Base-by-base conservation (phyloP, 2,888 invertebrate genomes). In the Hedychridium roseum region DNA sequence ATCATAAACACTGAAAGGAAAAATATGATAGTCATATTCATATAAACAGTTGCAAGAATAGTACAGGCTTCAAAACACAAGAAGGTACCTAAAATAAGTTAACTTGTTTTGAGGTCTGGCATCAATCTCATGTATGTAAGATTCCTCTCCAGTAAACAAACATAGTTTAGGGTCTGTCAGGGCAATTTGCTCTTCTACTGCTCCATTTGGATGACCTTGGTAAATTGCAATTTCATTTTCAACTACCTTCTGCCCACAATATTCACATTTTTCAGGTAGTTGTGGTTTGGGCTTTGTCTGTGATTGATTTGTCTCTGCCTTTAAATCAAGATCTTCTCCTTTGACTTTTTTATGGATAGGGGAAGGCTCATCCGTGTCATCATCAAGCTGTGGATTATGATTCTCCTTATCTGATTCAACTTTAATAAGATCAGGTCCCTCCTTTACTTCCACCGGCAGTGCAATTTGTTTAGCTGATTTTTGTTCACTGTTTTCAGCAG, bases 171-270 rank as follows among this genome's bases (percentile, higher is more conserved):
- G 87, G 81, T 91, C 86, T 9, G 87, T 89, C 51, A 92, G 81
- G 14, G 89, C 88, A 52, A 90, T 82, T 72, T 84, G 88, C 78
- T 92, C 92, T 71, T 91, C 91, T 37, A 87, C 84, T 38, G 91
- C 86, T 76, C 88, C 82, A 64, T 87, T 87, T 32, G 90, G 88
- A 76, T 91, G 91, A n/a, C 91, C 91, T 66, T 86, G 84, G 72
- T 88, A 91, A 30, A 86, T 48, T 23, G 70, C 71, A 9, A 84
- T 69, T 48, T 83, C 82, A 14, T 79, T 73, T 37, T 81, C 80
- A 44, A 80, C 74, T 23, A 84, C 66, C 32, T 79, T 70, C 64
- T 84, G 84, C 6, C 74, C 71, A 64, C 85, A 85, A 35, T 81
- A 78, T 15, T 77, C 66, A 65, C 85, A 85, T 43, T 79, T 78